phyloP scores from a whole-genome alignment of 2,797 vertebrate genomes.

The Sciurus vulgaris region DNA sequence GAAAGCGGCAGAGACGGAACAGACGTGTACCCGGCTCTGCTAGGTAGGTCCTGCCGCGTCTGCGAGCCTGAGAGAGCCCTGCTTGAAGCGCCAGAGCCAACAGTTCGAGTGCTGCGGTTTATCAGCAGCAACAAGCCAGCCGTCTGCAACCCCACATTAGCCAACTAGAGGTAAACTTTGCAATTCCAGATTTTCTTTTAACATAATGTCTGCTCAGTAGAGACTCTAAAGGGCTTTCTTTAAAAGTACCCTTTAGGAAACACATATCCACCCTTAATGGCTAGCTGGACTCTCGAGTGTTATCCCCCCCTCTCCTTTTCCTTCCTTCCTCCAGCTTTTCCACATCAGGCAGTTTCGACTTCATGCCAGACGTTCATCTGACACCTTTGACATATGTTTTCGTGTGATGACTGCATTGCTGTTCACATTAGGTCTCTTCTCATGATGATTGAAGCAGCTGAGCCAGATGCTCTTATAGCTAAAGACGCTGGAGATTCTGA shows the following conservation, averaged over 20 bases:
- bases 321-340: not conserved
- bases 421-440: constrained; percentile 34
- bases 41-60: constrained; percentile 82
- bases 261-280: not conserved
- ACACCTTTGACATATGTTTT: not conserved
- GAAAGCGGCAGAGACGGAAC: constrained; percentile 77
- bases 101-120: constrained; percentile 44
- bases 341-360: not conserved
- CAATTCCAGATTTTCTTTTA: constrained; percentile 20
- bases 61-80: constrained; percentile 66
- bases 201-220: not conserved
- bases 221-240: not conserved
- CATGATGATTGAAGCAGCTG: not conserved
- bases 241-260: not conserved
- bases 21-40: constrained; percentile 69
- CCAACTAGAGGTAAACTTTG: not conserved
- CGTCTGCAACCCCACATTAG: not conserved
- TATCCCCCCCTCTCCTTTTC: not conserved
- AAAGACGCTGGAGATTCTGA: not conserved
- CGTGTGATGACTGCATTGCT: not conserved
- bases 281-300: not conserved
- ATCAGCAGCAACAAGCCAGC: constrained; percentile 72
- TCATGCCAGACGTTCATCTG: accelerated
- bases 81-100: constrained; percentile 70
- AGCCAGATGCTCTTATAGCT: not conserved